Percentiles rank a stretch among this genome's conserved stretches.
phyloP scores from a whole-genome alignment of 1,140 invertebrate species.

The Olivierus martensii region DNA sequence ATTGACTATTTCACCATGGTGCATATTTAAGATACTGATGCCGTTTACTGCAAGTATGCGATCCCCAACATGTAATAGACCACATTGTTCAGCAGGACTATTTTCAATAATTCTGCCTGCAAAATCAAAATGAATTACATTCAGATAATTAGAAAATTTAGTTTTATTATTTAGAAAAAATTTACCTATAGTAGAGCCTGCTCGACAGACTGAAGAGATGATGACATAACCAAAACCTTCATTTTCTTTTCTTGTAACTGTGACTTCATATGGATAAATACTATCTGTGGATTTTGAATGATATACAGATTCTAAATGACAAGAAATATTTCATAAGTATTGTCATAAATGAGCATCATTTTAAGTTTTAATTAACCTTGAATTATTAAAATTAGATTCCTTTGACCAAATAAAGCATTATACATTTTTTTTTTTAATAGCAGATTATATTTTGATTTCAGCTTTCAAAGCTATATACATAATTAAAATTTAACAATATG shows the following conservation, averaged over 20 bases:
- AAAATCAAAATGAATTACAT: slow-evolving; percentile 11
- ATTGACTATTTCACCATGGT: slow-evolving; percentile 93
- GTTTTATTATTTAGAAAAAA: slow-evolving; percentile 10
- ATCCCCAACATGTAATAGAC: slow-evolving; percentile 79
- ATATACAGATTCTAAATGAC: slow-evolving; percentile 7
- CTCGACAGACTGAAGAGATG: slow-evolving; percentile 88
- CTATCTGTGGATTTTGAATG: slow-evolving; percentile 10
- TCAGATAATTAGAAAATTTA: background rate
- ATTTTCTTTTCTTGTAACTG: slow-evolving; percentile 73
- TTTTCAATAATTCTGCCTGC: slow-evolving; percentile 81
- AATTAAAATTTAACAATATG: too few species aligned
- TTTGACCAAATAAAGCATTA: too few species aligned
- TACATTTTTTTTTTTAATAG: too few species aligned
- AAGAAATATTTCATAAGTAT: slow-evolving; percentile 1
- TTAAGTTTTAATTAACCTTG: too few species aligned
- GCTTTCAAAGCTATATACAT: too few species aligned
- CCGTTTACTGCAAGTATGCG: slow-evolving; percentile 93
- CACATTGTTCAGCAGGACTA: slow-evolving; percentile 87
- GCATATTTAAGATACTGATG: slow-evolving; percentile 74
- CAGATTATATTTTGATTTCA: too few species aligned
- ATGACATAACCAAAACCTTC: slow-evolving; percentile 99
- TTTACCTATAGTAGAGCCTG: slow-evolving; percentile 83
- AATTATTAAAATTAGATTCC: too few species aligned
- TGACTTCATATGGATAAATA: slow-evolving; percentile 57
- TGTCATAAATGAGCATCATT: too few species aligned